phyloP scores from a whole-genome alignment of 2,113 vertebrate genomes.

The Fukomys damarensis region DNA sequence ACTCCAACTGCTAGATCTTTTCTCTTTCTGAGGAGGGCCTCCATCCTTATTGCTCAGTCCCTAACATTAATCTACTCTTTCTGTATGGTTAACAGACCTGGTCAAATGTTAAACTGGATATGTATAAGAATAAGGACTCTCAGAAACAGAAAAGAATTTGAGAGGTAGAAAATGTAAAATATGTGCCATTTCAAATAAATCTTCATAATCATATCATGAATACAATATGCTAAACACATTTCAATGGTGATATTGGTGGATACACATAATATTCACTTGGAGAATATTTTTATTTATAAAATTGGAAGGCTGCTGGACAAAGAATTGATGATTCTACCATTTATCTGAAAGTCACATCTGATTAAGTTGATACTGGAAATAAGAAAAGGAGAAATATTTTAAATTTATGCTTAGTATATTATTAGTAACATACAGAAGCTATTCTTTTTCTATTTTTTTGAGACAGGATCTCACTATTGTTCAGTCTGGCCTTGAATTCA shows the following conservation, averaged over 20 bases:
- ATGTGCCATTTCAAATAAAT: constrained; percentile 36
- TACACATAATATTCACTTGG: background rate
- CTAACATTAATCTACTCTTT: background rate
- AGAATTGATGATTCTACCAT: constrained; percentile 28
- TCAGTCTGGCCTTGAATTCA: background rate
- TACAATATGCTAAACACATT: background rate
- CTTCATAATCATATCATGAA: background rate
- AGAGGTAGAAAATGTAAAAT: constrained; percentile 11
- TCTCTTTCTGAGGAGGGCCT: background rate
- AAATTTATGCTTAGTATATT: constrained; percentile 41
- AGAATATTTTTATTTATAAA: constrained; percentile 55
- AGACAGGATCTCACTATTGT: background rate
- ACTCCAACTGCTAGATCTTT: background rate
- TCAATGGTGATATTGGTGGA: constrained; percentile 14
- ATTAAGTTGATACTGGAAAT: background rate
- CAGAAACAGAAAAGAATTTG: constrained; percentile 12
- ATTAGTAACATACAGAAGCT: constrained; percentile 32
- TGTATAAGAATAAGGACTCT: background rate
- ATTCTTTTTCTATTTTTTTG: background rate
- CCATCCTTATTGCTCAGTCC: background rate
- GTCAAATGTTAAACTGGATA: background rate
- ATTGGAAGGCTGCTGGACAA: background rate
- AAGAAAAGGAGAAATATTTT: background rate
- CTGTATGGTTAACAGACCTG: background rate
- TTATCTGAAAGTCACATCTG: background rate